These are phyloP conservation scores for Aurelia sp. DNA, from an alignment of 30 jellyfish, hydroid and myxozoan species.

Conservation along the genomic window DNA sequence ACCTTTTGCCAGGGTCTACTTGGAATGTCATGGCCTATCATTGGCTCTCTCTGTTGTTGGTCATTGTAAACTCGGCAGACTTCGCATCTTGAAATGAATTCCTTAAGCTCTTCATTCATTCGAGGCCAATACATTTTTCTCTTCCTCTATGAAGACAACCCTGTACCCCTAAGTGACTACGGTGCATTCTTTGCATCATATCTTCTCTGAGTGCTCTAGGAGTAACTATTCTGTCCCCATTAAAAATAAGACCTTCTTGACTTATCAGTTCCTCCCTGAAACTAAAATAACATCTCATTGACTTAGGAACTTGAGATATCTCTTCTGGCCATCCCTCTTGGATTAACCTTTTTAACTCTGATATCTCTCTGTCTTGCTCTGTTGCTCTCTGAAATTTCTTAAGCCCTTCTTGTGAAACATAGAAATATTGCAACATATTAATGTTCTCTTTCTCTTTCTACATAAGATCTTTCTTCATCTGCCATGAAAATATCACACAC, in stretches of 20 bases:
- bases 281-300: constrained; percentile 11
- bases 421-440: constrained; percentile 36
- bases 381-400: constrained; percentile 35
- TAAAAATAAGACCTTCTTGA: constrained; percentile 38
- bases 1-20: constrained; percentile 51
- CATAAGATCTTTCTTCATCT: neutral
- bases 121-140: constrained; percentile 55
- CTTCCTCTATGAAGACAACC: constrained; percentile 33
- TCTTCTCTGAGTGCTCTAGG: constrained; percentile 42
- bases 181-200: constrained; percentile 24
- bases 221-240: constrained; percentile 52
- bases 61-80: constrained; percentile 11
- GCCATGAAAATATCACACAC: too few relatives aligned
- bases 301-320: constrained; percentile 23
- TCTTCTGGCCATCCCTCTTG: constrained; percentile 67
- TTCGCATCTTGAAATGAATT: constrained; percentile 39
- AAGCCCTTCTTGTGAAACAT: constrained; percentile 46
- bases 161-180: constrained; percentile 35
- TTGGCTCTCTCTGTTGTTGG: constrained; percentile 19
- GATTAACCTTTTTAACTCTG: constrained; percentile 29
- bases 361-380: constrained; percentile 37
- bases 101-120: constrained; percentile 36
- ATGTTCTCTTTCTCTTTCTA: constrained; percentile 32
- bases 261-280: constrained; percentile 32
- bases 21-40: constrained; percentile 35